These are phyloP conservation scores for Drosophila falleni DNA, from an alignment of 2,888 invertebrate genomes.

Conservation along the genomic window DNA sequence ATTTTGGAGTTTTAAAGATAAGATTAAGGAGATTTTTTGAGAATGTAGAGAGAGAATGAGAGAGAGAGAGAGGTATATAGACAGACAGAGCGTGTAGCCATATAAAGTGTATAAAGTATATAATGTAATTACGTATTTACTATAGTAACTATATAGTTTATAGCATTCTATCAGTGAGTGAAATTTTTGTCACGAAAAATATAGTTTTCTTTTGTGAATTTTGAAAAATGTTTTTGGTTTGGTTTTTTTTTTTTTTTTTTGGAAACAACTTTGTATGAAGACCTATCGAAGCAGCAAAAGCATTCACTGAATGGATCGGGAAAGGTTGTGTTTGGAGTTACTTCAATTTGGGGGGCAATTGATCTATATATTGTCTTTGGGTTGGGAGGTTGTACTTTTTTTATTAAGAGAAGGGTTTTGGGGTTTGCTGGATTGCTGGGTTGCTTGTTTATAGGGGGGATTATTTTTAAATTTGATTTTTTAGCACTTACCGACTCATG, in stretches of 20 bases:
- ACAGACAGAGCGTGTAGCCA: slow-evolving; percentile 61
- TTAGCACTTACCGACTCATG: slow-evolving; percentile 92
- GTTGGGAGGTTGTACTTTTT: slow-evolving; percentile 1
- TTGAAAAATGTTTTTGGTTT: slow-evolving; percentile 10
- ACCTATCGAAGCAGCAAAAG: slow-evolving; percentile 75
- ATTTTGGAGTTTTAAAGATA: slow-evolving; percentile 5
- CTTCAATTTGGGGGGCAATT: slow-evolving; percentile 8
- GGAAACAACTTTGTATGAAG: slow-evolving; percentile 47
- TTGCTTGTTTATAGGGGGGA: slow-evolving; percentile 10
- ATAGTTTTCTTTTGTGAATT: slow-evolving; percentile 18
- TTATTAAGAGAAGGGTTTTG: slow-evolving; percentile 8
- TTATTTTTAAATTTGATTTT: slow-evolving; percentile 1
- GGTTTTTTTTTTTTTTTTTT: slow-evolving; percentile 1
- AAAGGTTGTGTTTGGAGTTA: slow-evolving; percentile 9
- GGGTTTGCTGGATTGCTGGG: slow-evolving; percentile 16
- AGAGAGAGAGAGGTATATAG: slow-evolving; percentile 34
- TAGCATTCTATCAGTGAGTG: slow-evolving; percentile 30
- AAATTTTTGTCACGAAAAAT: slow-evolving; percentile 28
- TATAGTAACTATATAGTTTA: slow-evolving; percentile 24
- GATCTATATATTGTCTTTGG: slow-evolving; percentile 1
- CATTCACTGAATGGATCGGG: slow-evolving; percentile 70
- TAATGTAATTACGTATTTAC: slow-evolving; percentile 35
- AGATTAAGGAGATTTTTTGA: slow-evolving; percentile 7
- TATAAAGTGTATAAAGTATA: slow-evolving; percentile 29
- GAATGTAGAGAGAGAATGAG: slow-evolving; percentile 17